Base-by-base conservation (phyloP, 2,113 vertebrate species). In the Chroicocephalus ridibundus region DNA sequence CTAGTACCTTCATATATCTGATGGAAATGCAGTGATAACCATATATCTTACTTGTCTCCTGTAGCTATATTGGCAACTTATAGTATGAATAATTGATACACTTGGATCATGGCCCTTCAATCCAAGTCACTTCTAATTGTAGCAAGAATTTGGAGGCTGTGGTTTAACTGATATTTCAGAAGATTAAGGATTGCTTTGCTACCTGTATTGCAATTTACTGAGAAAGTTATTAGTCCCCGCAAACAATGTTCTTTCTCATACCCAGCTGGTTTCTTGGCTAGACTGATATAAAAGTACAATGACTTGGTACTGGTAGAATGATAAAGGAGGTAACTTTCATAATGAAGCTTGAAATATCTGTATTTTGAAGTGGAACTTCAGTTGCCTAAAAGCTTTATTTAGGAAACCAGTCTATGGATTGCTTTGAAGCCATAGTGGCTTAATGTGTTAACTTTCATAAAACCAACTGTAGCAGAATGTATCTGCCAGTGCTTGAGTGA, bases 1-100 rank as follows among this genome's bases (percentile, higher is more conserved):
- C 4, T 8, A 31, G 5, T 77, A 36, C 36, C 68, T 66, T 9
- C 7, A 47, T 55, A 9, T 40, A 6, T 52, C 8, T 75, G 3
- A 8, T 71, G 31, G 46, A 70, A 82, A 78, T 47, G 47, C 16
- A 21, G 22, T 16, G 29, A 20, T 46, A 71, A 36, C 15, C 62
- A 0, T 47, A 7, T 68, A 7, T 47, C 4, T n/a, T 51, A 2
- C 4, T 40, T 75, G 25, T 17, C 15, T 87, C 3, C 18, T 31
- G 5, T 68, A 64, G 22, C 12, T 82, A 3, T 64, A 7, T 4
- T 75, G 31, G 16, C 11, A 58, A 62, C 6, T 86, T 64, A 9
- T 0, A 17, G 3, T 17, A 34, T 40, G 52, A 75, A 32, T 54
- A 62, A 24, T 14, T 69, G 25, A 18, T 58, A 9, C 4, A 2